Evolutionary conservation across 2,797 vertebrate genomes (phyloP), one percentile per base, ranked within the genome.

Genomic region (Myotis pilosus): DNA sequence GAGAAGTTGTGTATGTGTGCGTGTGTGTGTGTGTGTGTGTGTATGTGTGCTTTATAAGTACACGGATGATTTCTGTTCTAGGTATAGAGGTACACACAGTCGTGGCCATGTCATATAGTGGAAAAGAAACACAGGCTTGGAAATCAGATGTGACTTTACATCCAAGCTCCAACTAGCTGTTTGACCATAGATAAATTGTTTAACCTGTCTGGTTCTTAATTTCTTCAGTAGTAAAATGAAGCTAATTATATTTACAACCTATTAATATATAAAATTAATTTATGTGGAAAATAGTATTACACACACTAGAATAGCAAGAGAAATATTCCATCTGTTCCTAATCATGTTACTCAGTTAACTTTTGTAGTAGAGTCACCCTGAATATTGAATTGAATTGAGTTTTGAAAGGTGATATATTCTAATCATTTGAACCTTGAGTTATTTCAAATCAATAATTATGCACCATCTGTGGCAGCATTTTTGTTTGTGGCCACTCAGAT

Each of bases 201-300:
- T 82, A 66, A 75, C 62, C 68, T 64, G 22, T 68, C 60, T 88
- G 72, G 41, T 15, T 87, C 81, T 95, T 85, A 25, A 82, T 92
- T 89, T 95, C 44, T 36, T 92, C 30, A 47, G 3, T 22, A 95
- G 68, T 68, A 74, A 81, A 88, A 89, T 81, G 44, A n/a, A 87
- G 19, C 55, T 57, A 74, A 79, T 87, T 30, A 72, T 75, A 87
- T 84, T 86, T 89, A 30, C 9, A 19, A 55, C 51, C 53, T 94
- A 28, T 71, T 78, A 84, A 87, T 79, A 66, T 47, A 33, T 38
- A 71, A 91, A 80, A 28, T 79, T 53, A 89, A 86, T 66, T 78
- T 55, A 64, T 47, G 44, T 86, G 49, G 74, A 94, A 88, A 87
- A 79, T 7, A 88, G 62, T 83, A 60, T 47, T 33, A 28, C 25